Conservation (phyloP, 2,888 invertebrate genomes). For the Aelia acuminata region DNA sequence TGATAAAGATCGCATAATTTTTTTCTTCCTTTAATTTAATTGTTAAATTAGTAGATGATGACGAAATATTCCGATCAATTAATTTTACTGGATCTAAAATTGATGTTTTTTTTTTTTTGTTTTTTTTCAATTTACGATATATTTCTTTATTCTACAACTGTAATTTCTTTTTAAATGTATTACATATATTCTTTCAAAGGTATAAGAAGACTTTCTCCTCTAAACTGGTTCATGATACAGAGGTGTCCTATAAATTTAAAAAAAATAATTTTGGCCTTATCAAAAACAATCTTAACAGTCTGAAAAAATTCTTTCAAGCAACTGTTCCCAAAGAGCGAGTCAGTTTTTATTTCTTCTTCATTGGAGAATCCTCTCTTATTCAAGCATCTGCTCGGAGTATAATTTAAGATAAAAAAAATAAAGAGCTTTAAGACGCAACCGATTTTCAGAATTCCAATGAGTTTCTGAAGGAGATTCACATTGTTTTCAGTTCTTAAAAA, state of each 20-base stretch:
- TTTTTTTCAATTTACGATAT: not conserved
- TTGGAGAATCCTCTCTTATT: not conserved
- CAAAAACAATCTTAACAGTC: not conserved
- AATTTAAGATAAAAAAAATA: too few species aligned
- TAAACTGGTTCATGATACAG: not conserved
- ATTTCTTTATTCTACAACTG: not conserved
- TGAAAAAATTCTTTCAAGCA: not conserved
- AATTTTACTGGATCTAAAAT: not conserved
- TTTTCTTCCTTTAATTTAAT: not conserved
- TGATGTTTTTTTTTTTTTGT: too few species aligned
- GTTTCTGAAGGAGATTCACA: too few species aligned
- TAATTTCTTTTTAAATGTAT: not conserved
- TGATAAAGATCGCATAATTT: too few species aligned
- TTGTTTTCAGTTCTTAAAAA: too few species aligned
- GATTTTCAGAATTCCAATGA: too few species aligned
- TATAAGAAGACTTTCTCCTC: not conserved
- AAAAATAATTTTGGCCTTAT: not conserved
- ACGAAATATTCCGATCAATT: not conserved
- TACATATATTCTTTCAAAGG: not conserved
- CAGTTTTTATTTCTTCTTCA: not conserved
- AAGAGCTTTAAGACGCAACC: too few species aligned
- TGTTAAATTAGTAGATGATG: not conserved
- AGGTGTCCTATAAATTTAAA: constrained; percentile 1
- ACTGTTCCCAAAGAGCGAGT: not conserved
- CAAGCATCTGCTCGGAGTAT: not conserved